Evolutionary conservation across 2,113 vertebrate genomes (phyloP).

Genomic region (Gracilinanus agilis): DNA sequence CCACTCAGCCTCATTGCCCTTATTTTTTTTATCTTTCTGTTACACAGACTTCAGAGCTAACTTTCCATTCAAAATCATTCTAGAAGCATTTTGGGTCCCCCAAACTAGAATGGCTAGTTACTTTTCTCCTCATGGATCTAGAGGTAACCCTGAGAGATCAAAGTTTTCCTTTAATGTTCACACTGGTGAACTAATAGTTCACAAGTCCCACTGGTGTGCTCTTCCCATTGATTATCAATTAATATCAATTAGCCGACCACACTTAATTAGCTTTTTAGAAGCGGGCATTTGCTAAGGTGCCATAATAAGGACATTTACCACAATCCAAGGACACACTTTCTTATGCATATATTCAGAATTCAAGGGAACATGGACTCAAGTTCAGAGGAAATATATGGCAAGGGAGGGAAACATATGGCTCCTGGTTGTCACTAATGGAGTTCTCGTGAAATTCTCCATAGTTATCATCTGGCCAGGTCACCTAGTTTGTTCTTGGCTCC

Average conservation of each 20-base stretch:
- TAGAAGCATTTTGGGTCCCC: neutral
- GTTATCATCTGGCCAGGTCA: neutral
- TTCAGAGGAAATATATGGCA: neutral
- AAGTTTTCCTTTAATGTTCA: neutral
- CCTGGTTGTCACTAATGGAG: neutral
- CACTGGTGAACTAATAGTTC: neutral
- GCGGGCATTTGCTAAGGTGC: neutral
- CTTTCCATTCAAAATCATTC: neutral
- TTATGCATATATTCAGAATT: neutral
- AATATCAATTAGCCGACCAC: neutral
- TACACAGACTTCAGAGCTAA: neutral
- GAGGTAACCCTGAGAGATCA: neutral
- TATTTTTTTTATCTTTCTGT: neutral
- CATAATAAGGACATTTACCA: neutral
- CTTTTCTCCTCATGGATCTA: neutral
- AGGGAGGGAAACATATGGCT: neutral
- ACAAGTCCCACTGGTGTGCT: neutral
- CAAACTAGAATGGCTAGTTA: neutral
- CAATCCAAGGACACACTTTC: neutral
- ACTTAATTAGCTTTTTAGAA: neutral
- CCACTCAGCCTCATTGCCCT: neutral
- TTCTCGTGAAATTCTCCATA: neutral
- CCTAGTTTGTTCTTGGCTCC: neutral
- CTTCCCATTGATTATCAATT: neutral
- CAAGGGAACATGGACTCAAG: neutral